Conservation (phyloP, 2,113 vertebrate genomes). For the Rhea americana region DNA sequence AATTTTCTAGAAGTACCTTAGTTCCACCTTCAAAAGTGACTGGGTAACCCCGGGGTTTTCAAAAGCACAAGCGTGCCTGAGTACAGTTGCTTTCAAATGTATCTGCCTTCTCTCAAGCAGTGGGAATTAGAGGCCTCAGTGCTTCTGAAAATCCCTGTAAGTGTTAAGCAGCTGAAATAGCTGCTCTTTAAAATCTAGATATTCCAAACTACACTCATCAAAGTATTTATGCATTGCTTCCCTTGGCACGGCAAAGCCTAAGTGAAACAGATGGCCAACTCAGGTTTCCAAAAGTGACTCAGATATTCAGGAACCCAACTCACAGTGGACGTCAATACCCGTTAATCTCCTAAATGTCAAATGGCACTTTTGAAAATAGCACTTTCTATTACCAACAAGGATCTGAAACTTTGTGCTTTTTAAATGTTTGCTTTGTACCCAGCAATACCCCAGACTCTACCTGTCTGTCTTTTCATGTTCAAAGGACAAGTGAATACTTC, state of each 20-base stretch:
- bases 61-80: not conserved
- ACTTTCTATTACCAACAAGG: slow-evolving; percentile 42
- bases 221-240: slow-evolving; percentile 37
- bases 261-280: slow-evolving; percentile 59
- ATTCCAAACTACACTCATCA: not conserved
- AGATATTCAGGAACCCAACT: slow-evolving; percentile 49
- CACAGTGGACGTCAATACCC: slow-evolving; percentile 54
- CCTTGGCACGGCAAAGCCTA: slow-evolving; percentile 22
- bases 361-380: slow-evolving; percentile 50
- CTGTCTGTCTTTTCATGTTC: not conserved
- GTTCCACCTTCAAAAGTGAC: not conserved
- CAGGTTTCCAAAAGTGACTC: slow-evolving; percentile 59
- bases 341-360: slow-evolving; percentile 63
- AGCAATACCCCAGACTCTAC: slow-evolving; percentile 1
- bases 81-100: slow-evolving; percentile 13
- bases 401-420: not conserved
- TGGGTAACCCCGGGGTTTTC: slow-evolving; percentile 3
- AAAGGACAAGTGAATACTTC: slow-evolving; percentile 10
- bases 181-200: slow-evolving; percentile 11
- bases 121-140: slow-evolving; percentile 3
- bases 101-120: slow-evolving; percentile 26
- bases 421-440: slow-evolving; percentile 42
- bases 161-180: slow-evolving; percentile 34
- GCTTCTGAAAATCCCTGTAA: slow-evolving; percentile 41
- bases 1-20: not conserved